phyloP scores from a whole-genome alignment of 2,113 vertebrate genomes.

The Paradoxurus hermaphroditus region DNA sequence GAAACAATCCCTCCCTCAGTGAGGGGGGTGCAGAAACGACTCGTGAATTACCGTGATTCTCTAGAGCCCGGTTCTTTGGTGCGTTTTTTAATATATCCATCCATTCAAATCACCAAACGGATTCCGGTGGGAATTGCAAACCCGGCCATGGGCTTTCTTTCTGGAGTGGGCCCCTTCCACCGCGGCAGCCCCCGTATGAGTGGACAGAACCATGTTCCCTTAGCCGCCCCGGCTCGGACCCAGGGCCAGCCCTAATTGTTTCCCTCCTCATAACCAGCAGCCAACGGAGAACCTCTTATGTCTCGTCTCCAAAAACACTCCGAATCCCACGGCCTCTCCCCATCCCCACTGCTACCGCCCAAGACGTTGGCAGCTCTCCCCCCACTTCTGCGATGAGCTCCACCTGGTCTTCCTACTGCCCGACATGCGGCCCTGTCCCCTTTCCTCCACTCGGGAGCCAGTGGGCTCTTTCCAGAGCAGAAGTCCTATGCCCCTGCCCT shows the following conservation, averaged over 20 bases:
- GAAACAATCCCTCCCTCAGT: background rate
- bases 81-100: background rate
- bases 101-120: background rate
- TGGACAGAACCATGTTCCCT: background rate
- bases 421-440: background rate
- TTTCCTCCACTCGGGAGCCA: background rate
- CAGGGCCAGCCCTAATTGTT: background rate
- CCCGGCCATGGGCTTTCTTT: background rate
- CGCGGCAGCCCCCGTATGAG: background rate
- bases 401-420: background rate
- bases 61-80: background rate
- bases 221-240: background rate
- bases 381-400: background rate
- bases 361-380: accelerated
- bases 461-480: background rate
- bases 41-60: background rate
- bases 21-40: background rate
- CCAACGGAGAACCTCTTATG: background rate
- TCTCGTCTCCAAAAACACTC: background rate
- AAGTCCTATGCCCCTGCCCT: background rate
- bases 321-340: background rate
- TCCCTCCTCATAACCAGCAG: no score
- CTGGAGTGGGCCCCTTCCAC: background rate
- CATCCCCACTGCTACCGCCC: background rate
- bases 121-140: background rate